phyloP scores from a whole-genome alignment of 2,113 vertebrate genomes.

The Macroglossus sobrinus region DNA sequence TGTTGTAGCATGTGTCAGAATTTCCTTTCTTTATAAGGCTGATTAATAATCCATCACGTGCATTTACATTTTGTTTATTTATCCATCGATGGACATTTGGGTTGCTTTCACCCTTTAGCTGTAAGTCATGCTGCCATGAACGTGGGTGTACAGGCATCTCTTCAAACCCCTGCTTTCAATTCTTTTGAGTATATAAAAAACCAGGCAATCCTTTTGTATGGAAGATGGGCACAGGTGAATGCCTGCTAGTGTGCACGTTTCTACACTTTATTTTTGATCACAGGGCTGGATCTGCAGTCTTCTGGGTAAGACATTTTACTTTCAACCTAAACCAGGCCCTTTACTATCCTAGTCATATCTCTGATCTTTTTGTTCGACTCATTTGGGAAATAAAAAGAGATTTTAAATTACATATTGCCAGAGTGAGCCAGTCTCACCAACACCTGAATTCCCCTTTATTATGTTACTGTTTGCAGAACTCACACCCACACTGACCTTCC shows the following conservation, averaged over 20 bases:
- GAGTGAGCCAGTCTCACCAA: not conserved
- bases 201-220: not conserved
- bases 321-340: not conserved
- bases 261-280: not conserved
- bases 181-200: not conserved
- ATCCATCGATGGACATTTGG: not conserved
- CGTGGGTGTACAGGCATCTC: not conserved
- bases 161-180: not conserved
- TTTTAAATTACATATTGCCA: not conserved
- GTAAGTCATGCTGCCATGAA: not conserved
- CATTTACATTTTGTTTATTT: not conserved
- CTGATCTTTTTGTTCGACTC: not conserved
- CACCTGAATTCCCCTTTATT: not conserved
- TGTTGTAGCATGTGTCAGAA: not conserved
- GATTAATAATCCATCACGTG: not conserved
- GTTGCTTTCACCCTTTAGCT: not conserved
- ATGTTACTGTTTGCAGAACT: not conserved
- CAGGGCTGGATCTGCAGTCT: not conserved
- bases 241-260: accelerated
- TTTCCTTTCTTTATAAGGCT: not conserved
- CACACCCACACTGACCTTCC: not conserved
- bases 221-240: not conserved
- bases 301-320: not conserved
- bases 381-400: not conserved
- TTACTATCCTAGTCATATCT: not conserved